Conservation (phyloP, 2,113 vertebrate species). For the Eidolon helvum region DNA sequence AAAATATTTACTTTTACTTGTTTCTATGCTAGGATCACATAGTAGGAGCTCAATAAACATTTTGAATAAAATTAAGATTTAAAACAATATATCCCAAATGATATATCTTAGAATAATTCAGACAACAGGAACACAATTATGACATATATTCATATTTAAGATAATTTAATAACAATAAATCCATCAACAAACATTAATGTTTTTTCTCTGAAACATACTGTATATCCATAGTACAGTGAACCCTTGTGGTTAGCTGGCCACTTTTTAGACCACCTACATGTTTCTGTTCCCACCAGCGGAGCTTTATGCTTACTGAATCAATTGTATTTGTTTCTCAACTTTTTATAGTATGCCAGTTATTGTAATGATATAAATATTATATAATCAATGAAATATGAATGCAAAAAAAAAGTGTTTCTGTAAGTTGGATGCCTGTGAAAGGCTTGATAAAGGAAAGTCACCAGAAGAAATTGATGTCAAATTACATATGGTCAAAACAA, state of each 20-base stretch:
- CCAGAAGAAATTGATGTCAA: not conserved
- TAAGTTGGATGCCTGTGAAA: not conserved
- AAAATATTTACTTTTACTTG: constrained; percentile 24
- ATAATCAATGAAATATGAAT: not conserved
- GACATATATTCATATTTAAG: not conserved
- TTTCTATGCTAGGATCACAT: not conserved
- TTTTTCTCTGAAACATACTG: not conserved
- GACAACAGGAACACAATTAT: not conserved
- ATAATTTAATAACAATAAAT: not conserved
- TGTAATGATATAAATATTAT: not conserved
- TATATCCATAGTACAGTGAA: not conserved
- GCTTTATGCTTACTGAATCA: not conserved
- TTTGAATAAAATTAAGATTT: constrained; percentile 41
- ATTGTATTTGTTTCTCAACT: not conserved
- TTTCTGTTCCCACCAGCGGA: not conserved
- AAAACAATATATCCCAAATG: not conserved
- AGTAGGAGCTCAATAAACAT: not conserved
- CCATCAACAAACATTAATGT: not conserved
- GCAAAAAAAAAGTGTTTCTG: not conserved
- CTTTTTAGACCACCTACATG: not conserved
- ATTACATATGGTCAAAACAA: not conserved
- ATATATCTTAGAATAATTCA: not conserved
- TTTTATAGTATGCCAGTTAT: not conserved
- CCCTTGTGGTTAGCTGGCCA: not conserved
- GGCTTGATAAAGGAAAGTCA: not conserved